Base-by-base conservation (phyloP, 2,797 vertebrate genomes). In the Rhinophrynus dorsalis region DNA sequence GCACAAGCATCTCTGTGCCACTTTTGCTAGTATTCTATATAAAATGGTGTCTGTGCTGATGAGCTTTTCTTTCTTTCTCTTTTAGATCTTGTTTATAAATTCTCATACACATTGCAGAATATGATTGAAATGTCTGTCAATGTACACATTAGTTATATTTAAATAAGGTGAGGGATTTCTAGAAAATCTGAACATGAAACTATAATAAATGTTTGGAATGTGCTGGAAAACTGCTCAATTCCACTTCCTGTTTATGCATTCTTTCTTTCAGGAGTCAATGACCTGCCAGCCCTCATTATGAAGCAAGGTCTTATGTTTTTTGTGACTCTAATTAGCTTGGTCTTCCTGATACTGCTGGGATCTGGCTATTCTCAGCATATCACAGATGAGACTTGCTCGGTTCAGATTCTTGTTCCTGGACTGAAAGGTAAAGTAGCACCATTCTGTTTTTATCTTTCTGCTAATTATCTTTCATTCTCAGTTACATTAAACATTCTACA, bases 391-490 rank as follows among this genome's bases (percentile, higher is more conserved):
- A 84, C 94, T 68, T 99, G 97, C 82, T 95, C 94, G 5, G 87
- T 99, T 81, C 97, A 99, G 81, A 96, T 99, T 77, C 94, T 99
- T 13, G 93, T 99, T 67, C 96, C 96, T 0, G 96, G 97, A 83
- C 95, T 99, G 68, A 98, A 99, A 98, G 97, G 96, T 92, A 93
- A 78, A 24, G 38, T 21, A 6, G 13, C 73, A 79, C 65, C 78
- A 54, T 21, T 48, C 20, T 10, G 23, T 11, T 23, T 12, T 7
- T 48, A 63, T 7, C 10, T 20, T 44, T 20, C 17, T 23, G 23
- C 54, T 5, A 20, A 33, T 37, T 24, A 37, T 23, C 9, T 23
- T 17, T 23, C 13, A 7, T n/a, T 12, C 18, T 38, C 18, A 56
- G 26, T 17, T 17, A 24, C 26, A 52, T 18, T 44, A 18, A 44